Evolutionary conservation across 2,888 invertebrate genomes (phyloP).

Genomic region (Drosophila anceps): DNA sequence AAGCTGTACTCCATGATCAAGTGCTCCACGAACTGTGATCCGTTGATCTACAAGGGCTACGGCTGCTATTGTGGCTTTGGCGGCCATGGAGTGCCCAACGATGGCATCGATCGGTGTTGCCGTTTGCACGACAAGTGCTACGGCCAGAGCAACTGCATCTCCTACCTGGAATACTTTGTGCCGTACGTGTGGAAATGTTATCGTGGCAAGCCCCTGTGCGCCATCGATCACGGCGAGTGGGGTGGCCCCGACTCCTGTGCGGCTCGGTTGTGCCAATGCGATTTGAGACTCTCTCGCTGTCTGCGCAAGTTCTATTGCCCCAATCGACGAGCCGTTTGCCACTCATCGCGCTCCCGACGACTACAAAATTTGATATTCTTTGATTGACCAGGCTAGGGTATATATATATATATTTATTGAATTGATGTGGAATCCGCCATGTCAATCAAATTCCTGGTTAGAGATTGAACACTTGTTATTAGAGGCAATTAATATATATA

Average conservation of each 20-base stretch:
- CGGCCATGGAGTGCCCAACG: constrained; percentile 91
- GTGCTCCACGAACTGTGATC: constrained; percentile 94
- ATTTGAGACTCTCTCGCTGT: constrained; percentile 92
- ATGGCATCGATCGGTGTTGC: constrained; percentile 93
- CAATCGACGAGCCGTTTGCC: constrained; percentile 89
- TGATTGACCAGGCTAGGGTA: constrained; percentile 39
- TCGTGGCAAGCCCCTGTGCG: constrained; percentile 90
- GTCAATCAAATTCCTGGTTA: background rate
- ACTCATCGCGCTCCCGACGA: constrained; percentile 90
- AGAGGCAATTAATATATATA: background rate
- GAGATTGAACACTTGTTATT: background rate
- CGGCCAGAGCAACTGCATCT: constrained; percentile 91
- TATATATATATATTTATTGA: too few relatives aligned
- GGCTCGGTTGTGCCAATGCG: constrained; percentile 93
- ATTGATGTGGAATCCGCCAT: too few relatives aligned
- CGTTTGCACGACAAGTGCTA: constrained; percentile 95
- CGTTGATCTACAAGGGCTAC: constrained; percentile 93
- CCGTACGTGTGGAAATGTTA: constrained; percentile 96
- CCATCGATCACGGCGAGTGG: constrained; percentile 87
- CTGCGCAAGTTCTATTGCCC: constrained; percentile 92
- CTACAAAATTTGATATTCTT: constrained; percentile 89
- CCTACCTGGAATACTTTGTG: constrained; percentile 93
- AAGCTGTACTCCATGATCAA: constrained; percentile 94
- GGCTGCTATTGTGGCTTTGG: constrained; percentile 96
- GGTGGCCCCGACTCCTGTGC: constrained; percentile 89